phyloP scores from a whole-genome alignment of 2,113 vertebrate species.

The Bubalus kerabau region DNA sequence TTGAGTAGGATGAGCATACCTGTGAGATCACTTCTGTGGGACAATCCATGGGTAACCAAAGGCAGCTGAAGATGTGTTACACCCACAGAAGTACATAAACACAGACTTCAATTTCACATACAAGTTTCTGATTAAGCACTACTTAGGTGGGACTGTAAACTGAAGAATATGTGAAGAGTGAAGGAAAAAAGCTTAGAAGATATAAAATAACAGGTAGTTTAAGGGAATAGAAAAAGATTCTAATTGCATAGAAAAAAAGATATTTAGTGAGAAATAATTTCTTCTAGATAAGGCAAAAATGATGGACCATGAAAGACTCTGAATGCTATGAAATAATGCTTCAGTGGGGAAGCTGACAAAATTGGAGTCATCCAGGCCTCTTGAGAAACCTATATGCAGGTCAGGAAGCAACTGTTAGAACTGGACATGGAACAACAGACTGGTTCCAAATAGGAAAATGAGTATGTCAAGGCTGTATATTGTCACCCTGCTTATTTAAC shows the following conservation, averaged over 20 bases:
- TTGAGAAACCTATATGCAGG: too few relatives aligned
- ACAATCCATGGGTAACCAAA: not conserved
- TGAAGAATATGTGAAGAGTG: not conserved
- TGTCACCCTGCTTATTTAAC: too few relatives aligned
- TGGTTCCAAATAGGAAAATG: too few relatives aligned
- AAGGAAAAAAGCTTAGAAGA: not conserved
- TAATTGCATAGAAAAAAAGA: not conserved
- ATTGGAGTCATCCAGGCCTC: not conserved
- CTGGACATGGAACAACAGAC: too few relatives aligned
- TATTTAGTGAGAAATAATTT: slow-evolving; percentile 6
- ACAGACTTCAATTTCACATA: not conserved
- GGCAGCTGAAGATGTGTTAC: not conserved
- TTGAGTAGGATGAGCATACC: not conserved
- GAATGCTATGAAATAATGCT: not conserved
- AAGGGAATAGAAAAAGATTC: not conserved
- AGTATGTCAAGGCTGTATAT: too few relatives aligned
- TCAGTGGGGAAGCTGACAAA: not conserved
- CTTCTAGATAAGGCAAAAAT: not conserved
- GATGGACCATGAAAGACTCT: not conserved
- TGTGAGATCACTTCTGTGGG: not conserved
- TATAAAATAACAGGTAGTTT: not conserved
- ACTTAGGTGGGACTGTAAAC: not conserved
- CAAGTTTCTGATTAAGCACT: not conserved
- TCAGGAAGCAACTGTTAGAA: too few relatives aligned
- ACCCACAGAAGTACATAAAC: not conserved